Evolutionary conservation across 2,888 invertebrate genomes (phyloP), one percentile per base, ranked within the genome.

Genomic region (Polietes domitor): DNA sequence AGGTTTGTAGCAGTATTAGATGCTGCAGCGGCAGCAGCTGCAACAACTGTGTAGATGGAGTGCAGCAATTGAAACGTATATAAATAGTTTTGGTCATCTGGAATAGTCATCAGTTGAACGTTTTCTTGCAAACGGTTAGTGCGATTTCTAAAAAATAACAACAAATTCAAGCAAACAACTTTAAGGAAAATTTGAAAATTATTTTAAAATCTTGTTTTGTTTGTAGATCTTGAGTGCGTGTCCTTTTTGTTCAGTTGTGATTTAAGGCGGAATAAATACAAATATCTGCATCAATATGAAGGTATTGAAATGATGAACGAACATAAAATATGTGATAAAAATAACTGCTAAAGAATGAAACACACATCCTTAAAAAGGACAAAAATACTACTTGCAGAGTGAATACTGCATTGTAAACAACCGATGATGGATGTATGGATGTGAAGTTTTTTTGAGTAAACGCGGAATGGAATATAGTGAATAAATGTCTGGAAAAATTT

Each of bases 41-140:
- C n/a, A n/a, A n/a, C n/a, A n/a, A n/a, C n/a, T n/a, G n/a, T n/a
- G n/a, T n/a, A n/a, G n/a, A n/a, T n/a, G n/a, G n/a, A n/a, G n/a
- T n/a, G n/a, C 12, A 70, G 75, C 76, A 82, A 82, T 85, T 82
- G 85, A 79, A 78, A 91, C 89, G 90, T 92, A 92, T 92, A 92
- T 91, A 92, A 92, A 92, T 90, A 89, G 90, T 92, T 92, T 92
- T 92, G 92, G 92, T 91, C 91, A 92, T 92, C 91, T 89, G 89
- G 89, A 89, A 85, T 87, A 89, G 88, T 87, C 92, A 92, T 92
- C 92, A 92, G 92, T 92, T 91, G 89, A 90, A 89, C 90, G 89
- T 90, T 90, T 91, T 90, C 90, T 90, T 89, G 89, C 91, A 89
- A 91, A 91, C 91, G 91, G 91, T 90, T 89, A 88, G 88, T 87